These are phyloP conservation scores for Crossaster papposus DNA, from an alignment of 53 echinoderm and acorn worm species.

Conservation along the genomic window DNA sequence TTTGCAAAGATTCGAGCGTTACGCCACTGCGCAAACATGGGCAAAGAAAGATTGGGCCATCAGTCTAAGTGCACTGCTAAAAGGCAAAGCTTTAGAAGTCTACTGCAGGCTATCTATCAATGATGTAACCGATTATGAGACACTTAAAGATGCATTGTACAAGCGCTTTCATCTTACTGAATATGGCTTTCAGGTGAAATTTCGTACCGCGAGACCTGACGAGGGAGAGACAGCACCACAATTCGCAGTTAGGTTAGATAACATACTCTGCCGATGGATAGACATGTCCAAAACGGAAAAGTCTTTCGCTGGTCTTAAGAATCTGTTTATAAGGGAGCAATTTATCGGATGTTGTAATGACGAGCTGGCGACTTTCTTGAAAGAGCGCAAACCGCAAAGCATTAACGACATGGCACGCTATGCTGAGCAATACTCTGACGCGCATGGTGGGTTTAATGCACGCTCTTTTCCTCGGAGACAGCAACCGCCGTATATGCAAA, in stretches of 20 bases:
- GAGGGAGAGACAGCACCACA: slow-evolving; percentile 10
- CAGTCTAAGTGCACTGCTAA: slow-evolving; percentile 14
- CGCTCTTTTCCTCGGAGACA: neutral
- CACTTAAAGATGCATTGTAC: slow-evolving; percentile 26
- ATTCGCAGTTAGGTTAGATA: slow-evolving; percentile 34
- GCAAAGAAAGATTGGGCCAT: slow-evolving; percentile 26
- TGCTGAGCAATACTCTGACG: slow-evolving; percentile 51
- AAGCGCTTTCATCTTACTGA: slow-evolving; percentile 40
- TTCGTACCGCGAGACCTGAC: slow-evolving; percentile 27
- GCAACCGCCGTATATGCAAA: neutral
- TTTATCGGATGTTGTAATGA: slow-evolving; percentile 32
- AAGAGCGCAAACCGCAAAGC: slow-evolving; percentile 43
- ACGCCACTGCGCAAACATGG: slow-evolving; percentile 18
- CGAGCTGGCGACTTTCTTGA: slow-evolving; percentile 35
- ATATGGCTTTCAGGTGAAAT: slow-evolving; percentile 36
- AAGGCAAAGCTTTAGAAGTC: slow-evolving; percentile 28
- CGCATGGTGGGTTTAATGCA: slow-evolving; percentile 21
- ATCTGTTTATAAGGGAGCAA: slow-evolving; percentile 36
- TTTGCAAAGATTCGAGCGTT: slow-evolving; percentile 31
- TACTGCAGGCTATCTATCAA: neutral
- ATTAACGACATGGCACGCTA: slow-evolving; percentile 10
- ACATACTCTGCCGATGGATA: slow-evolving; percentile 6
- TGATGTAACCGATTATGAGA: slow-evolving; percentile 18
- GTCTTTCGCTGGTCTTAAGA: slow-evolving; percentile 5
- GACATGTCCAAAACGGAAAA: slow-evolving; percentile 33